Evolutionary conservation across 2,113 vertebrate species (phyloP), one percentile per base, ranked within the genome.

Genomic region (Chaetura pelagica): DNA sequence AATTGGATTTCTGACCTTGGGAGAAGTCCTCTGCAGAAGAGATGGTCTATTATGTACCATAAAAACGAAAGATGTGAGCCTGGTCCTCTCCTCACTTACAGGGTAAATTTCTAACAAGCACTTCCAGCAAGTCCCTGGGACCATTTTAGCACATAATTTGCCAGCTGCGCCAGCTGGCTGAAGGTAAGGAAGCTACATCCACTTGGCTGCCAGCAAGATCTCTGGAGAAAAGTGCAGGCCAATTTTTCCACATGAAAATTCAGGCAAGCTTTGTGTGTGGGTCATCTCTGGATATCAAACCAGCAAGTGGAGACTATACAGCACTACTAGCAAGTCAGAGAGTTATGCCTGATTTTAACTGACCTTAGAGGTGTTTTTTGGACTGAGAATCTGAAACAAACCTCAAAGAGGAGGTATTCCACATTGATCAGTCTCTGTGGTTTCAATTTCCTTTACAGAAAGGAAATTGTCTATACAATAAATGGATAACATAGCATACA

Each of bases 141-240:
- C 61, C 15, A n/a, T 8, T 34, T 93, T 67, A 63, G 49, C 52
- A 35, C 2, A 0, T 40, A 51, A 75, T 16, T 63, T 63, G 40
- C 80, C 72, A 86, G 83, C 76, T 82, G 61, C 69, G 54, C 42
- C 87, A 95, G 84, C 87, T 94, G 90, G 73, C 81, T 84, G 71
- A 54, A 89, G 54, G 24, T 5, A 30, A 52, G 44, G 21, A 82
- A 79, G 74, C 44, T 84, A 48, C 84, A 67, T 59, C 48, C 10
- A 8, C 66, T 75, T 67, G 57, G 16, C 48, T 61, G 35, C 58
- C 87, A 75, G 54, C 40, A 89, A 40, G 30, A 75, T 20, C 87
- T 75, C 52, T 1, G 48, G 87, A 91, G 81, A 59, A 48, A 78
- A 91, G 15, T 7, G 3, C 29, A n/a, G 62, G 87, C 74, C 77